These are phyloP conservation scores for Morphnarchus princeps DNA, from an alignment of 2,113 vertebrate species.

Conservation along the genomic window DNA sequence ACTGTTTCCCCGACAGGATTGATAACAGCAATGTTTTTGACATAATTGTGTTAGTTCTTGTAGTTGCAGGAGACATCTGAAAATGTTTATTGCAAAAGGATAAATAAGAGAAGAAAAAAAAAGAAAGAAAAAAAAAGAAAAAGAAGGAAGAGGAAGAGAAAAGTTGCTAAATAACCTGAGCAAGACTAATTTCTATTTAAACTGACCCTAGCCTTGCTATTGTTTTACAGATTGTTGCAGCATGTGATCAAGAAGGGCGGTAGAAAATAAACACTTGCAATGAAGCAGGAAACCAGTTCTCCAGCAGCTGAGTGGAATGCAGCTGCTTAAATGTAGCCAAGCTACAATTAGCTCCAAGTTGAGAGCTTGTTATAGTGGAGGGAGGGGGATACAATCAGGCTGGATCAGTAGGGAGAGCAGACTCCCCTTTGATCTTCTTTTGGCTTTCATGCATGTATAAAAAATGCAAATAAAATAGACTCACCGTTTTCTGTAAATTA, in stretches of 20 bases:
- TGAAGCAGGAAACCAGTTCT: constrained; percentile 60
- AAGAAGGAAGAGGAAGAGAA: background rate
- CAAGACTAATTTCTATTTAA: constrained; percentile 69
- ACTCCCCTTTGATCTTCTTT: constrained; percentile 42
- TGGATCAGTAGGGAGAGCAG: constrained; percentile 20
- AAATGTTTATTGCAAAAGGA: constrained; percentile 57
- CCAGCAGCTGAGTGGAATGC: constrained; percentile 29
- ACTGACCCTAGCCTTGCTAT: constrained; percentile 40
- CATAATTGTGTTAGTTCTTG: constrained; percentile 40
- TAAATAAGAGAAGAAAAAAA: background rate
- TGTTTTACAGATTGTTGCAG: constrained; percentile 62
- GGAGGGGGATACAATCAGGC: constrained; percentile 1
- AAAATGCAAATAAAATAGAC: constrained; percentile 58
- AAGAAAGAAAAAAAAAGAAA: background rate
- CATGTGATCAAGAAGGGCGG: constrained; percentile 46
- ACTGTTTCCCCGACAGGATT: constrained; percentile 14
- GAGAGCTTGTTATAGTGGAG: constrained; percentile 2
- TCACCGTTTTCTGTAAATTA: constrained; percentile 54
- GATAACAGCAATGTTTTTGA: constrained; percentile 3
- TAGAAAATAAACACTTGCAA: constrained; percentile 63
- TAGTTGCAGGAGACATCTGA: background rate
- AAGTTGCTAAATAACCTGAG: constrained; percentile 55
- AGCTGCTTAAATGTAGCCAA: constrained; percentile 39
- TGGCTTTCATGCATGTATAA: background rate
- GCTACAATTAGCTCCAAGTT: constrained; percentile 21